phyloP scores from a whole-genome alignment of 2,797 vertebrate genomes.

The Taenioides sp. region DNA sequence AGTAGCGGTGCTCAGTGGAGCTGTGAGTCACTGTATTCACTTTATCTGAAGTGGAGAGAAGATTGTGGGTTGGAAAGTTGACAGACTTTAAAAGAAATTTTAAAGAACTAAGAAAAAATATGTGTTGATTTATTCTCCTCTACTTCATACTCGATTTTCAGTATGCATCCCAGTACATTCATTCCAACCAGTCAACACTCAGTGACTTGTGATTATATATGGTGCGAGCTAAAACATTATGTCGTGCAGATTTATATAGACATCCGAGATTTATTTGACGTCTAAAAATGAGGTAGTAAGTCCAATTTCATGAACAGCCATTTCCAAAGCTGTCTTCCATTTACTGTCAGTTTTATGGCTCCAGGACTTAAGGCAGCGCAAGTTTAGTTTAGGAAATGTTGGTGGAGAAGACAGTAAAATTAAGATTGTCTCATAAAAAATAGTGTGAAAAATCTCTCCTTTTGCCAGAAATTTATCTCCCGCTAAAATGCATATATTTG shows the following conservation, averaged over 20 bases:
- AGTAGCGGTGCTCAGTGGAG: too few species aligned
- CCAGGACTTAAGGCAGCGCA: neutral
- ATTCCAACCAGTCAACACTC: neutral
- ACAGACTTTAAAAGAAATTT: neutral
- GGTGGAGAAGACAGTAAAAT: neutral
- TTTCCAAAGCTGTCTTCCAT: neutral
- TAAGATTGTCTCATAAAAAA: neutral
- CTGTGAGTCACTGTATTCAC: neutral
- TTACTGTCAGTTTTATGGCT: constrained; percentile 8
- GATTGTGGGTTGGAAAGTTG: neutral
- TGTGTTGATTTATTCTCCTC: neutral
- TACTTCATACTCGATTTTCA: neutral
- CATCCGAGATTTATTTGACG: neutral
- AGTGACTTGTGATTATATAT: neutral
- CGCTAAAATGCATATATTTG: neutral
- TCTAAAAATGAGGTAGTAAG: constrained; percentile 9
- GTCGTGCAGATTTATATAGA: neutral
- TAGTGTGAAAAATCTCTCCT: neutral
- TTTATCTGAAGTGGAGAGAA: neutral
- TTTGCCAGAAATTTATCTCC: neutral
- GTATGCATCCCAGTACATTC: neutral
- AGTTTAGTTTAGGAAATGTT: constrained; percentile 4
- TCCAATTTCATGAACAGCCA: constrained; percentile 5
- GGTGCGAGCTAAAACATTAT: neutral
- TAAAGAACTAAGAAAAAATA: neutral